phyloP scores from a whole-genome alignment of 2,888 invertebrate species.

The Amphipyra berbera region DNA sequence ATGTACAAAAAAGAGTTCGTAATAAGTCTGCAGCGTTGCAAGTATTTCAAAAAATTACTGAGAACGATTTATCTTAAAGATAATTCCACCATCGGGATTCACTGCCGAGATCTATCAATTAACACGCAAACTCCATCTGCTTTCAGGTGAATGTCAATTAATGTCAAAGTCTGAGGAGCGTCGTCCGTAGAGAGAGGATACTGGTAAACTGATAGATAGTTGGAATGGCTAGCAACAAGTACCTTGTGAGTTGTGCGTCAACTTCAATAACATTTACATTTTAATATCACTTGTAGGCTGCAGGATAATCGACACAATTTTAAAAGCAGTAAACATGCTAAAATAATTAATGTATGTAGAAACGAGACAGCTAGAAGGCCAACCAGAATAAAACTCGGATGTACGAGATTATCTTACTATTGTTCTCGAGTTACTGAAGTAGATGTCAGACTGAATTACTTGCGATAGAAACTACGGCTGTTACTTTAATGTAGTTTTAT shows the following conservation, averaged over 20 bases:
- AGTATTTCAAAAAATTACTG: slow-evolving; percentile 8
- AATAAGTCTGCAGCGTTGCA: slow-evolving; percentile 15
- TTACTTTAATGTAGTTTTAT: slow-evolving; percentile 17
- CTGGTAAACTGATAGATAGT: slow-evolving; percentile 60
- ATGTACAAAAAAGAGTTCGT: slow-evolving; percentile 26
- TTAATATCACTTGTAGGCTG: slow-evolving; percentile 35
- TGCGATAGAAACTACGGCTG: slow-evolving; percentile 36
- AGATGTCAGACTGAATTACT: slow-evolving; percentile 31
- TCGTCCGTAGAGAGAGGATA: slow-evolving; percentile 61
- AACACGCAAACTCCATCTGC: slow-evolving; percentile 80
- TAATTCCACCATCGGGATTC: slow-evolving; percentile 63
- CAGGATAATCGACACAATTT: slow-evolving; percentile 38
- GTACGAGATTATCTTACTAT: slow-evolving; percentile 53
- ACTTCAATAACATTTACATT: slow-evolving; percentile 44
- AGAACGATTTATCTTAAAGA: slow-evolving; percentile 24
- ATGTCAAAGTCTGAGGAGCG: slow-evolving; percentile 73
- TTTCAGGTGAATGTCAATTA: slow-evolving; percentile 84
- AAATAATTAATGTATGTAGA: slow-evolving; percentile 45
- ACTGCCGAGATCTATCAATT: slow-evolving; percentile 83
- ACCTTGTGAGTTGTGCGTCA: slow-evolving; percentile 33
- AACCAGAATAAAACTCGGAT: slow-evolving; percentile 47
- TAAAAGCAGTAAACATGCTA: slow-evolving; percentile 45
- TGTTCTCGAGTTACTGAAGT: slow-evolving; percentile 45
- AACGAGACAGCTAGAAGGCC: slow-evolving; percentile 41
- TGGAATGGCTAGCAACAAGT: slow-evolving; percentile 60